phyloP scores from a whole-genome alignment of 30 jellyfish, hydroid and myxozoan genomes.

The Cassiopea xamachana region DNA sequence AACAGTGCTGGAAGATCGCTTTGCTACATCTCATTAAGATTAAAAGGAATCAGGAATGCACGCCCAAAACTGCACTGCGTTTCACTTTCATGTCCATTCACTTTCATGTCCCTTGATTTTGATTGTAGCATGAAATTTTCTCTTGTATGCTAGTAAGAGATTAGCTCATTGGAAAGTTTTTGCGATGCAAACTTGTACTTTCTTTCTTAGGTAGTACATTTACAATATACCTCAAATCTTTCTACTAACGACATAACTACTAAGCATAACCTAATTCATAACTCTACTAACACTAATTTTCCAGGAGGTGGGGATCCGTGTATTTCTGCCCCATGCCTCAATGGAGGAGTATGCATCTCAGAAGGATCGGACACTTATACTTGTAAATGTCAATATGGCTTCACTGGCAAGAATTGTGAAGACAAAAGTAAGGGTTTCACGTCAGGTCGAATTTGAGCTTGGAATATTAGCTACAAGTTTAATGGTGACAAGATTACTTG shows the following conservation, averaged over 20 bases:
- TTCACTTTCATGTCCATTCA: too few relatives aligned
- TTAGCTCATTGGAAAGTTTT: too few relatives aligned
- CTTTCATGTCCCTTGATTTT: too few relatives aligned
- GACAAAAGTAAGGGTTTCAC: slow-evolving; percentile 45
- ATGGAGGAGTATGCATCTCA: slow-evolving; percentile 88
- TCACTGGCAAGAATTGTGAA: slow-evolving; percentile 82
- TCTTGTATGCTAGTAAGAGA: too few relatives aligned
- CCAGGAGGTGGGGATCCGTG: slow-evolving; percentile 83
- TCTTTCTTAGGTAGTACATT: too few relatives aligned
- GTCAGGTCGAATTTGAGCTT: neutral
- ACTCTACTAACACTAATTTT: slow-evolving; percentile 16
- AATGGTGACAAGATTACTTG: neutral
- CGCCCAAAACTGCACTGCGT: too few relatives aligned
- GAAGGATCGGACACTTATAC: slow-evolving; percentile 71
- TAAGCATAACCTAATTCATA: neutral
- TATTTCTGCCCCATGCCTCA: slow-evolving; percentile 79
- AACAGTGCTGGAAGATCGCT: too few relatives aligned
- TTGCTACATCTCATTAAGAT: too few relatives aligned
- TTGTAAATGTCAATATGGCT: slow-evolving; percentile 82
- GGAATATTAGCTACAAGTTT: neutral
- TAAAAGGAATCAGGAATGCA: too few relatives aligned
- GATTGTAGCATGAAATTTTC: too few relatives aligned
- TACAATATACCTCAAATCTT: too few relatives aligned
- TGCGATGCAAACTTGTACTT: too few relatives aligned
- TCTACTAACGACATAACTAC: neutral